Evolutionary conservation across 2,113 vertebrate genomes (phyloP).

Genomic region (Merops nubicus): DNA sequence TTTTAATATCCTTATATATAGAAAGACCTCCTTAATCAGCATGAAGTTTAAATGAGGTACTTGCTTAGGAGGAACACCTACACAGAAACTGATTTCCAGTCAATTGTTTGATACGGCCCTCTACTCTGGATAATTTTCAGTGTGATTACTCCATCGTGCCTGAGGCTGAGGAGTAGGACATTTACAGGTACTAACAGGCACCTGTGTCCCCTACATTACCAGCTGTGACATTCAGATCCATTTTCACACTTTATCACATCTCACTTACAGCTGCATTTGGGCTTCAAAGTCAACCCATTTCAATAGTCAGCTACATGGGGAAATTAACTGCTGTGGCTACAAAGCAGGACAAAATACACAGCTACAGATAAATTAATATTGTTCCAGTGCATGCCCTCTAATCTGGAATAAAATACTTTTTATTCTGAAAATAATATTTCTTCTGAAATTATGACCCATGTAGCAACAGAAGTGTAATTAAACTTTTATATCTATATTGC

Average conservation of each 20-base stretch:
- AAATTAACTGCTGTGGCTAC: constrained; percentile 10
- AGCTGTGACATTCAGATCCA: constrained; percentile 44
- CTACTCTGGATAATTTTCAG: constrained; percentile 20
- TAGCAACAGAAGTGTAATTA: background rate
- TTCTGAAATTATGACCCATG: background rate
- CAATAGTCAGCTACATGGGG: background rate
- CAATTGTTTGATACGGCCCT: constrained; percentile 45
- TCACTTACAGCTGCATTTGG: constrained; percentile 1
- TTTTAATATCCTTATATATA: constrained; percentile 38
- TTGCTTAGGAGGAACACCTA: constrained; percentile 52
- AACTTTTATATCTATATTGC: background rate
- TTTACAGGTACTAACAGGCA: constrained; percentile 41
- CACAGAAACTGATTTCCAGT: constrained; percentile 31
- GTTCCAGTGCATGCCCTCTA: background rate
- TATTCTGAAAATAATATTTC: background rate
- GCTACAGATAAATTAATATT: background rate
- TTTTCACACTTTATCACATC: constrained; percentile 19
- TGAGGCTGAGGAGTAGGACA: background rate
- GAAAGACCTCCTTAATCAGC: constrained; percentile 48
- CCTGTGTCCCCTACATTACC: background rate
- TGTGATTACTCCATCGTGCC: constrained; percentile 36
- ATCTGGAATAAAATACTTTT: background rate
- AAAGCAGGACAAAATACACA: background rate
- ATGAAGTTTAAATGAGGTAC: constrained; percentile 37
- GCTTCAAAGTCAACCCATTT: constrained; percentile 14